Conservation (phyloP, 2,797 vertebrate genomes). For the Thaleichthys pacificus region DNA sequence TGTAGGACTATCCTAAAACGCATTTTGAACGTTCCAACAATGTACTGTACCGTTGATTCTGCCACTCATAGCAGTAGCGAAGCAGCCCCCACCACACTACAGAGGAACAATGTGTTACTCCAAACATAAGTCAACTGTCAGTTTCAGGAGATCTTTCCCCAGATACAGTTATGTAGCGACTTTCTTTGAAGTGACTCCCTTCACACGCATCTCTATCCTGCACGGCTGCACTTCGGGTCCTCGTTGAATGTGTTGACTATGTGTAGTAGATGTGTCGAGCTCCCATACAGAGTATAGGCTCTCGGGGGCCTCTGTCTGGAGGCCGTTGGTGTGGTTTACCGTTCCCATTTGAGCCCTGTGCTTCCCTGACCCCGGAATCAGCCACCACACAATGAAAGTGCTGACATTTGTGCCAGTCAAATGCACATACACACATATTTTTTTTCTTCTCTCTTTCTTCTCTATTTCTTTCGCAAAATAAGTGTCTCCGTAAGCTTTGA, state of each 20-base stretch:
- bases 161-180: neutral
- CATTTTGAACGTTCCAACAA: neutral
- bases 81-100: neutral
- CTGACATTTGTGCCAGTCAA: slow-evolving; percentile 47
- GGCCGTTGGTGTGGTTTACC: slow-evolving; percentile 15
- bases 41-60: neutral
- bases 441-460: neutral
- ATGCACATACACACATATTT: neutral
- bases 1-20: neutral
- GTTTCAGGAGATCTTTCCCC: slow-evolving; percentile 6
- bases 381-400: slow-evolving; percentile 42
- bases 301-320: slow-evolving; percentile 1
- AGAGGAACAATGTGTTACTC: slow-evolving; percentile 1
- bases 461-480: neutral
- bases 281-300: neutral
- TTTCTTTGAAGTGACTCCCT: neutral
- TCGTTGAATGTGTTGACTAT: neutral
- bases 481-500: neutral
- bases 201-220: neutral
- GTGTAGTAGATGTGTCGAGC: neutral
- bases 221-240: neutral
- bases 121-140: slow-evolving; percentile 1
- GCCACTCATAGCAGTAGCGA: neutral
- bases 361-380: slow-evolving; percentile 48
- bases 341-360: slow-evolving; percentile 16